Evolutionary conservation across 2,797 vertebrate species (phyloP).

Genomic region (Petrocephalus sullivani): DNA sequence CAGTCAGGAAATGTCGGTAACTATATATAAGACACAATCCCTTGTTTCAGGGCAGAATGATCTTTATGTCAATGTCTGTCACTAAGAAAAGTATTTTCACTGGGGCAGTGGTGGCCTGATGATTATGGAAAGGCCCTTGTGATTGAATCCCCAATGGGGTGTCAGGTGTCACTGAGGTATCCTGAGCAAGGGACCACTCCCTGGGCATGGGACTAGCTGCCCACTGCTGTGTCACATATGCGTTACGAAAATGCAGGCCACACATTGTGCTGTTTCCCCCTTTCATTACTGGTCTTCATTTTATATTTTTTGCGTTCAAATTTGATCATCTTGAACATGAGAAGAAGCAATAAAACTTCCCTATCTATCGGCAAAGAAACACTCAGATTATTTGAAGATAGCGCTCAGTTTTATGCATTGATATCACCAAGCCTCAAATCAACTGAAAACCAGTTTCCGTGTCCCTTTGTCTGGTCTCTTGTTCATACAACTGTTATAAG

Average conservation of each 20-base stretch:
- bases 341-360: background rate
- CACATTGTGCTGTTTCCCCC: too few species aligned
- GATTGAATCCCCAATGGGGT: too few species aligned
- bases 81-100: background rate
- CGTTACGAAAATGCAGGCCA: too few species aligned
- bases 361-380: background rate
- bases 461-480: background rate
- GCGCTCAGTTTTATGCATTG: background rate
- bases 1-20: background rate
- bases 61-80: background rate
- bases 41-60: background rate
- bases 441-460: background rate
- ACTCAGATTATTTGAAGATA: background rate
- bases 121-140: too few species aligned
- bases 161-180: too few species aligned
- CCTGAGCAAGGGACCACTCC: too few species aligned
- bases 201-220: too few species aligned
- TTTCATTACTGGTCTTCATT: background rate
- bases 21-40: background rate
- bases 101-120: too few species aligned
- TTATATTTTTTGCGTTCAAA: background rate
- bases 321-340: conserved; percentile 4
- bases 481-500: background rate
- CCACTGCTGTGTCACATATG: too few species aligned
- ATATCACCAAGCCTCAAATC: background rate